A percentile compares a stretch with the other conserved stretches of the same genome.
These are phyloP conservation scores for Nothura maculosa DNA, from an alignment of 2,797 vertebrate species.

Conservation along the genomic window DNA sequence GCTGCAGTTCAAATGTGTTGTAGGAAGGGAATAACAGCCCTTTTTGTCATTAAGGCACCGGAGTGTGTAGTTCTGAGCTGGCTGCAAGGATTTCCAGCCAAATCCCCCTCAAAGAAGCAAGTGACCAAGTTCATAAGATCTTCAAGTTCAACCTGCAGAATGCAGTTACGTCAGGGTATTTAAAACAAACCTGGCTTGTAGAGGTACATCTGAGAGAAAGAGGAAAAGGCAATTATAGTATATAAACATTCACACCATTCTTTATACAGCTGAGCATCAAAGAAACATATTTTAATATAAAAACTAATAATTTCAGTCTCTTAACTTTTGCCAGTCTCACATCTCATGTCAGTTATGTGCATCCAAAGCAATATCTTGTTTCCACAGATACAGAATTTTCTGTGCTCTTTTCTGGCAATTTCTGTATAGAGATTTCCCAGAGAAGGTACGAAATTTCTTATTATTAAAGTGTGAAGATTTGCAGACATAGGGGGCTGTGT, in stretches of 20 bases:
- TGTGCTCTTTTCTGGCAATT: slow-evolving; percentile 55
- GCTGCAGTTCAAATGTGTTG: not conserved
- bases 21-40: not conserved
- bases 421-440: slow-evolving; percentile 22
- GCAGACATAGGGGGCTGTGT: not conserved
- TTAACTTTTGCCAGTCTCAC: slow-evolving; percentile 19
- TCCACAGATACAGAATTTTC: slow-evolving; percentile 44
- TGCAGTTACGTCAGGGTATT: not conserved
- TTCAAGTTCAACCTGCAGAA: not conserved
- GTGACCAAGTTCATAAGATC: not conserved
- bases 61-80: not conserved
- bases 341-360: slow-evolving; percentile 48
- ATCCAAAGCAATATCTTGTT: slow-evolving; percentile 65
- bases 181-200: not conserved
- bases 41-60: rapidly evolving
- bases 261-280: slow-evolving; percentile 19
- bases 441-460: slow-evolving; percentile 11
- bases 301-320: slow-evolving; percentile 41
- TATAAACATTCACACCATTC: slow-evolving; percentile 7
- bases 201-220: not conserved
- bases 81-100: not conserved
- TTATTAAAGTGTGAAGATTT: slow-evolving; percentile 5
- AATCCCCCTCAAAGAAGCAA: not conserved
- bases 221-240: not conserved
- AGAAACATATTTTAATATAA: slow-evolving; percentile 61